These are phyloP conservation scores for Ophonus ardosiacus DNA, from an alignment of 2,888 invertebrate species.

Conservation along the genomic window DNA sequence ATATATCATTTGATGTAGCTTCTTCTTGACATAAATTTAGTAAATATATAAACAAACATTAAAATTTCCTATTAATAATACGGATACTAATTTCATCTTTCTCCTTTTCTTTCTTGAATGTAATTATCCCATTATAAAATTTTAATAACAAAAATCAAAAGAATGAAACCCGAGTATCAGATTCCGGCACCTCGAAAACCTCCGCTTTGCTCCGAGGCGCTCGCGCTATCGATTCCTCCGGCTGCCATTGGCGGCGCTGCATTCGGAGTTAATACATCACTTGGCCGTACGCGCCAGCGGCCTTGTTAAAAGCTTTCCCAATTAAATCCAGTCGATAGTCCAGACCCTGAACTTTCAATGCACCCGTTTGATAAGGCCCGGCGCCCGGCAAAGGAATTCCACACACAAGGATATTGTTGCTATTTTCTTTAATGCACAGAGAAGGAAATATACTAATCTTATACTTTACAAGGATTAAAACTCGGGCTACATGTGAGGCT, in stretches of 20 bases:
- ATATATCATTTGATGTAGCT: no score
- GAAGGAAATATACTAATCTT: no score
- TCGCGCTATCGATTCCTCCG: constrained; percentile 54
- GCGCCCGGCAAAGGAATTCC: neutral
- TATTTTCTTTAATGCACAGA: neutral
- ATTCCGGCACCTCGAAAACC: constrained; percentile 11
- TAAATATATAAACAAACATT: no score
- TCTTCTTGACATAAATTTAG: no score
- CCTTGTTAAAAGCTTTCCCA: constrained; percentile 64
- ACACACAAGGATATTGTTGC: neutral
- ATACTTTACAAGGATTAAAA: no score
- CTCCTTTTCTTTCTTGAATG: neutral
- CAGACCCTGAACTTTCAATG: constrained; percentile 17
- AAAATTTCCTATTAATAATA: no score
- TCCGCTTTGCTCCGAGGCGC: neutral
- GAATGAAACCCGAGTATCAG: neutral
- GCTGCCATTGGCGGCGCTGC: constrained; percentile 38
- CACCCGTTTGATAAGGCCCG: neutral
- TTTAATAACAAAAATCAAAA: constrained; percentile 16
- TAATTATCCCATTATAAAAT: constrained; percentile 31
- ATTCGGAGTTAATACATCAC: constrained; percentile 59
- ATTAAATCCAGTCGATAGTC: constrained; percentile 63
- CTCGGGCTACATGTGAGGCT: no score
- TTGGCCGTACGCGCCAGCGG: constrained; percentile 49
- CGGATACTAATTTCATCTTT: no score